Conservation (phyloP, 2,113 vertebrate species). For the Pipa parva region DNA sequence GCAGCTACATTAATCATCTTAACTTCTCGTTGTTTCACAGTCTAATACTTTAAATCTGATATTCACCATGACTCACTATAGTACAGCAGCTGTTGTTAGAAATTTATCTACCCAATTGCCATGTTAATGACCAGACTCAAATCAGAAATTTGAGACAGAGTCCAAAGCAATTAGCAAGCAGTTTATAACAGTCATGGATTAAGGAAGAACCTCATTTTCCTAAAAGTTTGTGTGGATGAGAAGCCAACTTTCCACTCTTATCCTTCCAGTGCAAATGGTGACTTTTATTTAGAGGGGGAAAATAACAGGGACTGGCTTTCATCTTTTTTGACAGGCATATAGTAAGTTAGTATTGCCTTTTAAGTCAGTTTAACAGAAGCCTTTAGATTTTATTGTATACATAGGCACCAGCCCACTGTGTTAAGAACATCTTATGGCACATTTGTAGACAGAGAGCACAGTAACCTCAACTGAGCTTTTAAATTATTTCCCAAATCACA, state of each 20-base stretch:
- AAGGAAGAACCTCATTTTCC: slow-evolving; percentile 23
- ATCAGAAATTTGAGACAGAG: slow-evolving; percentile 50
- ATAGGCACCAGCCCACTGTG: no score
- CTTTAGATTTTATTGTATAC: no score
- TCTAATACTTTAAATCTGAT: slow-evolving; percentile 48
- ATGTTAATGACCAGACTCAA: slow-evolving; percentile 47
- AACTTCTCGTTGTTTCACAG: not conserved
- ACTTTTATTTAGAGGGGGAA: no score
- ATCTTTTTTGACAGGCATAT: no score
- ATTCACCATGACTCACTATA: slow-evolving; percentile 51
- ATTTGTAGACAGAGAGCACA: no score
- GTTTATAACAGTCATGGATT: slow-evolving; percentile 36
- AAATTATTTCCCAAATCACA: no score
- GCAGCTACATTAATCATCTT: slow-evolving; percentile 52
- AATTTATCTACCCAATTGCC: slow-evolving; percentile 51
- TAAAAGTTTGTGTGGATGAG: not conserved
- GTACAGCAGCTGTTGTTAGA: slow-evolving; percentile 51
- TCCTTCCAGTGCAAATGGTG: no score
- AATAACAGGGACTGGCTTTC: no score
- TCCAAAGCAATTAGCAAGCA: slow-evolving; percentile 42
- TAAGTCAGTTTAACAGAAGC: no score
- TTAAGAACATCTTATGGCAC: no score
- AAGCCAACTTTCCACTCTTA: slow-evolving; percentile 19
- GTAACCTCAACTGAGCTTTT: no score
- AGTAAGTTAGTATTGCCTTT: no score